Percentiles rank a stretch among this genome's conserved stretches.
These are phyloP conservation scores for Kryphioiulus occultus DNA, from an alignment of 2,888 invertebrate genomes.

Conservation along the genomic window DNA sequence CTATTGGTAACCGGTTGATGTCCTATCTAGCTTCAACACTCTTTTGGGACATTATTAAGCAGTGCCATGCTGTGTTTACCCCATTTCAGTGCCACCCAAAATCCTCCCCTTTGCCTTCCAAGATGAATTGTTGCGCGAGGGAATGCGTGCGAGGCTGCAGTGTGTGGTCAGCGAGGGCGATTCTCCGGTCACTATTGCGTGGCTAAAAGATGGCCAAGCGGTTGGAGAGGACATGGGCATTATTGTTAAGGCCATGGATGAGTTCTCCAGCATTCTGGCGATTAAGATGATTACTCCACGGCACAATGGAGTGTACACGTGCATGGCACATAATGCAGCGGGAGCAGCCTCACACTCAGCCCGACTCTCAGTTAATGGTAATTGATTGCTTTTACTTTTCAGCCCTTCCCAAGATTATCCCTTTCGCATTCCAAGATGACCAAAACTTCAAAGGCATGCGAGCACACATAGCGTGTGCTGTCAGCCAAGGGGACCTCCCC, in stretches of 20 bases:
- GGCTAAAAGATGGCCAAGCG: slow-evolving; percentile 76
- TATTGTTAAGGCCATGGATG: slow-evolving; percentile 58
- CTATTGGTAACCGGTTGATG: slow-evolving; percentile 60
- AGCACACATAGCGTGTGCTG: slow-evolving; percentile 81
- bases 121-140: slow-evolving; percentile 74
- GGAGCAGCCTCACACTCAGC: slow-evolving; percentile 72
- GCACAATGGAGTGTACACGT: slow-evolving; percentile 76
- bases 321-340: slow-evolving; percentile 73
- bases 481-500: slow-evolving; percentile 81
- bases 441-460: slow-evolving; percentile 73
- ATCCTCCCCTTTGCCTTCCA: slow-evolving; percentile 85
- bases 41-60: too few relatives aligned
- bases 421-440: slow-evolving; percentile 52
- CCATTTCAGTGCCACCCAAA: slow-evolving; percentile 78
- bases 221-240: slow-evolving; percentile 60
- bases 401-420: slow-evolving; percentile 80
- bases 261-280: slow-evolving; percentile 61
- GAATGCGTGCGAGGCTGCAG: slow-evolving; percentile 75
- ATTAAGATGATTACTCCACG: slow-evolving; percentile 71
- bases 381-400: slow-evolving; percentile 56
- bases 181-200: slow-evolving; percentile 79
- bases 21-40: too few relatives aligned
- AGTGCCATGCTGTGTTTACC: neutral
- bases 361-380: slow-evolving; percentile 74
- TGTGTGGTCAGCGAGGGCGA: slow-evolving; percentile 80